Base-by-base conservation (phyloP, 2,888 invertebrate species). In the Choristoneura rosaceana region DNA sequence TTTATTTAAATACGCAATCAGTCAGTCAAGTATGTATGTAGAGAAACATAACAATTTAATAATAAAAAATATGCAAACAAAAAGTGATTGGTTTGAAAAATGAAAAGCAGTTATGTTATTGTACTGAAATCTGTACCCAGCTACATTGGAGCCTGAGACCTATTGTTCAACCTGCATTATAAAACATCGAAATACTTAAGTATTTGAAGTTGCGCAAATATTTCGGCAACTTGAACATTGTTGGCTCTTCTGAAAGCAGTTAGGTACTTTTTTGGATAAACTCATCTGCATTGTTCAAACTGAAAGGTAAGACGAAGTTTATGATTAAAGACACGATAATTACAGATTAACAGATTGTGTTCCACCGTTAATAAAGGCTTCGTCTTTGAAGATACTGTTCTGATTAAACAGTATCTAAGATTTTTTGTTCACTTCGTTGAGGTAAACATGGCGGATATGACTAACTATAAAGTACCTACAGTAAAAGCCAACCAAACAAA, bases 261-360 rank as follows among this genome's bases (percentile, higher is more conserved):
- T 55, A 38, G 38, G 38, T 38, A 4, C 61, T 62, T 71, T 33
- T 71, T 67, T 71, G 8, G 52, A 41, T 71, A 45, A 45, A 62
- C 52, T 71, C 43, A 38, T 45, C 45, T 34, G 55, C 34, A 67
- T 66, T 66, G 66, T 71, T 66, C 45, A 17, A 66, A 71, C 45
- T 61, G 34, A 66, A 66, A 17, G 61, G 45, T 45, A 43, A 55
- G 55, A 34, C 52, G 52, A 52, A 52, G 52, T 61, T 66, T 71
- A 50, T 38, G 55, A 14, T 70, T 61, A 52, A 50, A 61, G 15
- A 60, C 45, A 62, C 34, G 52, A 45, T 66, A 66, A 66, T 71
- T 71, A 66, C 7, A 71, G 71, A 61, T 34, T 17, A 45, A 34
- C 52, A 60, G 65, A 50, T 55, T 67, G 10, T 60, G 43, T 60